phyloP scores from a whole-genome alignment of 1,140 invertebrate species.

The Drusus annulatus region DNA sequence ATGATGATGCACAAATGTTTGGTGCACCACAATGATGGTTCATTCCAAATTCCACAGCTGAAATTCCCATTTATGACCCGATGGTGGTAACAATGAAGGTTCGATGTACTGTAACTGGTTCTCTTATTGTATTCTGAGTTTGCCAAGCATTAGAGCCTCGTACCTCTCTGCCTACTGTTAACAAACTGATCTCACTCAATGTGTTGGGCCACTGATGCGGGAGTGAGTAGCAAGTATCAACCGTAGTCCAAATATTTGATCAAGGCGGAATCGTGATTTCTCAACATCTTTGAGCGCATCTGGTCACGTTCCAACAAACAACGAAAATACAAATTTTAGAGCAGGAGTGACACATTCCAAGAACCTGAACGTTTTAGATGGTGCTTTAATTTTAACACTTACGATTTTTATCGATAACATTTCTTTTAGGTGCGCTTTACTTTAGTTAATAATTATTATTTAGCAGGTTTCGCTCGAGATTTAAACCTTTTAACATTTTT shows the following conservation, averaged over 20 bases:
- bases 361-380: too few species aligned
- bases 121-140: slow-evolving; percentile 26
- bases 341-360: too few species aligned
- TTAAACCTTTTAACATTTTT: too few species aligned
- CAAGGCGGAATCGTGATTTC: slow-evolving; percentile 23
- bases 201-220: slow-evolving; percentile 3
- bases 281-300: background rate
- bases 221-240: background rate
- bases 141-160: slow-evolving; percentile 1
- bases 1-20: too few species aligned
- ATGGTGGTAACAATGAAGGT: slow-evolving; percentile 26
- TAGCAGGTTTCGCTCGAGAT: too few species aligned
- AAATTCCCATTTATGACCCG: slow-evolving; percentile 14
- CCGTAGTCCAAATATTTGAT: slow-evolving; percentile 18
- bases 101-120: slow-evolving; percentile 35
- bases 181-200: slow-evolving; percentile 35
- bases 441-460: too few species aligned
- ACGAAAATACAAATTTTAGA: background rate
- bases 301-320: background rate
- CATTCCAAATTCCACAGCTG: slow-evolving; percentile 9
- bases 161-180: background rate
- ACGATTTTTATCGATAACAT: too few species aligned
- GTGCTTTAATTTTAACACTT: too few species aligned
- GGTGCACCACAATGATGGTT: background rate
- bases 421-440: too few species aligned